phyloP scores from a whole-genome alignment of 30 jellyfish, hydroid and myxozoan genomes.

The Kudoa iwatai region DNA sequence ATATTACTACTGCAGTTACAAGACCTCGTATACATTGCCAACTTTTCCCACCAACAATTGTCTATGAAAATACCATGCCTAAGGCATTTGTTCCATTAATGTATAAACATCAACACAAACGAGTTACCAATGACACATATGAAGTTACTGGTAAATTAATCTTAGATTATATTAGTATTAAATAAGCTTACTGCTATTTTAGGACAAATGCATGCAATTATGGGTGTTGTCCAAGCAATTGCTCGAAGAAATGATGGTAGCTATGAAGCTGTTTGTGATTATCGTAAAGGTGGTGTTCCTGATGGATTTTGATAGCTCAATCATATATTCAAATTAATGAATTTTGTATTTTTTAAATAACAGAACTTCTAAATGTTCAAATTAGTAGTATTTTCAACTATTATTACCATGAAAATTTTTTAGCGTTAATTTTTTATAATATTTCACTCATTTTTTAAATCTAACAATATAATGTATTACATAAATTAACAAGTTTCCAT shows the following conservation, averaged over 20 bases:
- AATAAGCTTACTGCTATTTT: slow-evolving; percentile 1
- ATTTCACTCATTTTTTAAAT: no score
- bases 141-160: slow-evolving; percentile 43
- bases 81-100: slow-evolving; percentile 26
- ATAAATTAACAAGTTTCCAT: no score
- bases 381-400: no score
- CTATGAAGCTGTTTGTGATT: slow-evolving; percentile 48
- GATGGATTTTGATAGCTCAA: slow-evolving; percentile 55
- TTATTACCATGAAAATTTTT: no score
- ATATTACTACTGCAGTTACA: slow-evolving; percentile 35
- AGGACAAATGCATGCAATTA: slow-evolving; percentile 79
- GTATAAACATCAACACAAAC: slow-evolving; percentile 11
- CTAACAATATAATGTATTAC: no score
- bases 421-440: no score
- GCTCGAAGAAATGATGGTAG: slow-evolving; percentile 27
- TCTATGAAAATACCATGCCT: slow-evolving; percentile 67
- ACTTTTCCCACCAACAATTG: slow-evolving; percentile 82
- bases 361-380: no score
- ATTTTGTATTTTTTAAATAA: no score
- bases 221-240: slow-evolving; percentile 94
- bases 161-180: not conserved
- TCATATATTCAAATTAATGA: no score
- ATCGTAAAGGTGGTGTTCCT: slow-evolving; percentile 81
- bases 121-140: slow-evolving; percentile 59
- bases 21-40: slow-evolving; percentile 90